Evolutionary conservation across 1,140 invertebrate genomes (phyloP).

Genomic region (Caenorhabditis inopinata): DNA sequence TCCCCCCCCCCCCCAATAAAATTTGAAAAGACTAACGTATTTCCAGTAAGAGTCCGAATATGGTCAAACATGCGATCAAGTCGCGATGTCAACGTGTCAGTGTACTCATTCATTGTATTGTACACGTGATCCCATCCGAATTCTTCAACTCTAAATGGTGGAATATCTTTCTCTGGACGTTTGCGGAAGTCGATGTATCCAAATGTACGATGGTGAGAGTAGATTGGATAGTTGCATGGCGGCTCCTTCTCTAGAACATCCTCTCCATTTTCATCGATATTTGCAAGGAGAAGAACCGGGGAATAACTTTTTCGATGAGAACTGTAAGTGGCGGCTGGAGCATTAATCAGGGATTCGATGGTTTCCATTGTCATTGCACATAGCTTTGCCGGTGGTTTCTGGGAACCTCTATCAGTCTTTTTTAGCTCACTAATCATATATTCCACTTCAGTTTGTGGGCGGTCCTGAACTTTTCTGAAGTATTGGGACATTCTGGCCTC

Average conservation of each 20-base stretch:
- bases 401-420: not conserved
- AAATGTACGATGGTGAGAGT: slow-evolving; percentile 5
- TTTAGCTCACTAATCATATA: not conserved
- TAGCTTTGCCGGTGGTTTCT: not conserved
- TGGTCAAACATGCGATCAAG: slow-evolving; percentile 19
- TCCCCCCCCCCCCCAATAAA: too few species aligned
- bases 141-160: slow-evolving; percentile 1
- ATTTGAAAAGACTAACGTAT: not conserved
- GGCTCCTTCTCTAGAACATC: slow-evolving; percentile 7
- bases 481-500: not conserved
- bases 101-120: slow-evolving; percentile 13
- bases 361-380: slow-evolving; percentile 16
- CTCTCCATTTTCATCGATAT: not conserved
- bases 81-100: not conserved
- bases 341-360: not conserved
- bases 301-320: not conserved
- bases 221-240: slow-evolving; percentile 12
- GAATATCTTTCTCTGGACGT: not conserved
- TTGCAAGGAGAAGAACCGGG: not conserved
- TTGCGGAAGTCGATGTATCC: slow-evolving; percentile 20
- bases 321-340: slow-evolving; percentile 15
- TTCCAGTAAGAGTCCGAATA: not conserved
- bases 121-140: slow-evolving; percentile 26
- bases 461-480: not conserved
- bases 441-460: not conserved